These are phyloP conservation scores for Dinoponera quadriceps DNA, from an alignment of 1,140 invertebrate species.

Conservation along the genomic window DNA sequence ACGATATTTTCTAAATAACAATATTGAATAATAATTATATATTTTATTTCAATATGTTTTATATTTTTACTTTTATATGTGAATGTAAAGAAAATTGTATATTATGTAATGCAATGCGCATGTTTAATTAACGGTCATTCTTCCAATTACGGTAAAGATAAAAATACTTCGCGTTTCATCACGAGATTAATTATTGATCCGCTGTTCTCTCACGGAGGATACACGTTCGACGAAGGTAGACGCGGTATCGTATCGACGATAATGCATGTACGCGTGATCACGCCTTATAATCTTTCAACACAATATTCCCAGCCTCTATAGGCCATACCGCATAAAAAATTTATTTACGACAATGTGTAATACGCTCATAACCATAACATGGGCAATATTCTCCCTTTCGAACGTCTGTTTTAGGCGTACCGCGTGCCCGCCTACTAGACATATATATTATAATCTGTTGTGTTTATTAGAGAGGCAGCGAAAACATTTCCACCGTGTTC, in stretches of 20 bases:
- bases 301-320: neutral
- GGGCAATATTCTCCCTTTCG: slow-evolving; percentile 25
- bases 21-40: too few relatives aligned
- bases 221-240: neutral
- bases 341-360: slow-evolving; percentile 67
- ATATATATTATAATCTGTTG: slow-evolving; percentile 74
- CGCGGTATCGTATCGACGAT: neutral
- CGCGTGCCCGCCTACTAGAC: slow-evolving; percentile 54
- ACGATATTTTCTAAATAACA: too few relatives aligned
- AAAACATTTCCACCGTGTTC: slow-evolving; percentile 72
- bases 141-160: neutral
- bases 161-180: neutral
- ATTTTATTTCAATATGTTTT: too few relatives aligned
- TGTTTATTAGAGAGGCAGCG: slow-evolving; percentile 74
- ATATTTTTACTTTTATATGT: too few relatives aligned
- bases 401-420: slow-evolving; percentile 56
- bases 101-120: neutral
- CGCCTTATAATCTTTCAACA: neutral
- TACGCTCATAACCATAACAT: slow-evolving; percentile 39
- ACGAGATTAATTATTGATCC: neutral
- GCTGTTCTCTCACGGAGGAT: neutral
- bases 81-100: too few relatives aligned
- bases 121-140: neutral
- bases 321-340: slow-evolving; percentile 45
- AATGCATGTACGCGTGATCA: slow-evolving; percentile 2